Evolutionary conservation across 2,797 vertebrate genomes (phyloP), one percentile per base, ranked within the genome.

Genomic region (Furcifer pardalis): DNA sequence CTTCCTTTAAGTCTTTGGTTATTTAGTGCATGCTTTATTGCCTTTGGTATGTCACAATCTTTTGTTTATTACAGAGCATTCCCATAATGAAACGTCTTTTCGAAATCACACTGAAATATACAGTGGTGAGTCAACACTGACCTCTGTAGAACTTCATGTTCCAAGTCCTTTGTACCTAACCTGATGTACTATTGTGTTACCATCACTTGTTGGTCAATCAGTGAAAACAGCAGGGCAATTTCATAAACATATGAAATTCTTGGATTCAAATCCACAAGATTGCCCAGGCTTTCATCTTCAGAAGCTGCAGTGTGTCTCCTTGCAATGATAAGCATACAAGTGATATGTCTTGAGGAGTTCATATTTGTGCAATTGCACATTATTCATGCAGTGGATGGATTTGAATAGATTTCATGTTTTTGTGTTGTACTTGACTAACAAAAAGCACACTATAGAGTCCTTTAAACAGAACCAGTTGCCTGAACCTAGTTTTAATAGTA

Each of bases 11-110:
- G 21, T 68, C 32, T 52, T 83, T 75, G 3, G 21, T 42, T 30
- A 72, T 37, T 89, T 68, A 19, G 0, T 69, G 72, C 87, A 81
- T 71, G 60, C 92, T 87, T 83, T 6, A 12, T 73, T 86, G 89
- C 89, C 60, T 84, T 85, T 69, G 78, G 32, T 89, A 83, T 21
- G 95, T 95, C 94, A 95, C 73, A 46, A 84, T 95, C 85, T 96
- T 94, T 94, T 96, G 94, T 96, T 96, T 98, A 93, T 97, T 98
- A 91, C 98, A 99, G 98, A 95, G 92, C 96, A 98, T 91, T 96
- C 95, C 91, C 97, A 97, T 97, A 98, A 98, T 93, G 97, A 98
- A 94, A 94, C 91, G 91, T 96, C 96, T 84, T 97, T 97, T 97
- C 91, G 97, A 97, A 98, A 97, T 97, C 92, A 96, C 96, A 97